Percentiles rank a stretch among this genome's conserved stretches.
Evolutionary conservation across 92 coral and sea anemone species (phyloP).

Genomic region (Isaurus tuberculatus): DNA sequence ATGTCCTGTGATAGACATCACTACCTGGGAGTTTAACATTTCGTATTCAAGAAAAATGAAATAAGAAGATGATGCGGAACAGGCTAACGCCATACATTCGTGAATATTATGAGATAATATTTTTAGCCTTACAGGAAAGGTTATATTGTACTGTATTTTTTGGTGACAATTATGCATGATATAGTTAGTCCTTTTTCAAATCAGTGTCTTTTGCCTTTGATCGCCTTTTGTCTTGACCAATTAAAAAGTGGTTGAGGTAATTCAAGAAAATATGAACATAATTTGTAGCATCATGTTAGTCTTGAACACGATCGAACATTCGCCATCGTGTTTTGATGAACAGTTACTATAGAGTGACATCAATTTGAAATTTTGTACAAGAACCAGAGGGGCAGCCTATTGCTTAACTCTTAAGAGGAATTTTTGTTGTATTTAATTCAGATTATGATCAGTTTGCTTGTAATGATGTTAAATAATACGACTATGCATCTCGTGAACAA

Average conservation of each 20-base stretch:
- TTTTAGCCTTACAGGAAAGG: slow-evolving; percentile 8
- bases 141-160: slow-evolving; percentile 8
- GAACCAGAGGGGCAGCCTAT: neutral
- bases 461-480: neutral
- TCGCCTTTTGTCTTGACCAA: neutral
- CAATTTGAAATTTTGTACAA: neutral
- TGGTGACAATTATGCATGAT: neutral
- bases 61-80: slow-evolving; percentile 9
- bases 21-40: neutral
- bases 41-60: slow-evolving; percentile 15
- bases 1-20: neutral
- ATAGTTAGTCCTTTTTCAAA: neutral
- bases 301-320: neutral
- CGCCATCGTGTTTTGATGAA: neutral
- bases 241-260: neutral
- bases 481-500: neutral
- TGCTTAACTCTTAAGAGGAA: neutral
- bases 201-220: neutral
- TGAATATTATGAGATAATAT: slow-evolving; percentile 7
- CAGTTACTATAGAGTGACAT: neutral
- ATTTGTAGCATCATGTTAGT: neutral
- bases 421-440: slow-evolving; percentile 10
- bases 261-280: neutral
- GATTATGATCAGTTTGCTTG: neutral
- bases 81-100: slow-evolving; percentile 16